Conservation (phyloP, 2,113 vertebrate species). For the Anas platyrhynchos region DNA sequence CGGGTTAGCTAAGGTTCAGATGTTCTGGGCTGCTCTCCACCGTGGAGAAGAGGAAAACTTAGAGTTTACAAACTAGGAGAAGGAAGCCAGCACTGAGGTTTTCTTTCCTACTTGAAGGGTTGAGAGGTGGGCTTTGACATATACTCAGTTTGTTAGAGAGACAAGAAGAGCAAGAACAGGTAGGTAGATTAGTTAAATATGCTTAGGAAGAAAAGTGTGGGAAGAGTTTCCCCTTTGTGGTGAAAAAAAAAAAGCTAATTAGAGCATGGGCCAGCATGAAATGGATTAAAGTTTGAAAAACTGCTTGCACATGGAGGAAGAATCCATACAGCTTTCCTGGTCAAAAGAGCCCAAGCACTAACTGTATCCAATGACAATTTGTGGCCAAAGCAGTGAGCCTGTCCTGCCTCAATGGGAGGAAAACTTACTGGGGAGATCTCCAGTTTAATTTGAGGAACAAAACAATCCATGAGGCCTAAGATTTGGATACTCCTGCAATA, state of each 20-base stretch:
- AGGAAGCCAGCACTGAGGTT: neutral
- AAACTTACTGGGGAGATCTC: neutral
- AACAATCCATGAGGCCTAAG: neutral
- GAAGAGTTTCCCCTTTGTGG: neutral
- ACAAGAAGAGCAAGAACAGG: neutral
- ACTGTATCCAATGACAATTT: neutral
- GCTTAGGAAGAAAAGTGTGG: neutral
- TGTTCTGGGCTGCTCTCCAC: neutral
- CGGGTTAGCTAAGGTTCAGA: neutral
- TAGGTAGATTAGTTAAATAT: neutral
- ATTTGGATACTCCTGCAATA: neutral
- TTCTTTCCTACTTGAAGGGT: neutral
- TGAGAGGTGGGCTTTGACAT: neutral
- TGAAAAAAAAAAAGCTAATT: neutral
- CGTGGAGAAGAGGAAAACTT: neutral
- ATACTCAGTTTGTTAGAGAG: neutral
- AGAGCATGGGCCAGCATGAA: neutral
- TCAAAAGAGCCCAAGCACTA: neutral
- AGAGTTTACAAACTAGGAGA: neutral
- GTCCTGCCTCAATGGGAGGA: neutral
- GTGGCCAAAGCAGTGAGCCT: neutral
- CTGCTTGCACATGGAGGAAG: neutral
- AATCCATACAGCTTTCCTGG: neutral
- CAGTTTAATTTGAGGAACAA: neutral
- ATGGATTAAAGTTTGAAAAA: neutral